Evolutionary conservation across 2,797 vertebrate species (phyloP), one percentile per base, ranked within the genome.

Genomic region (Chaunax sp.): DNA sequence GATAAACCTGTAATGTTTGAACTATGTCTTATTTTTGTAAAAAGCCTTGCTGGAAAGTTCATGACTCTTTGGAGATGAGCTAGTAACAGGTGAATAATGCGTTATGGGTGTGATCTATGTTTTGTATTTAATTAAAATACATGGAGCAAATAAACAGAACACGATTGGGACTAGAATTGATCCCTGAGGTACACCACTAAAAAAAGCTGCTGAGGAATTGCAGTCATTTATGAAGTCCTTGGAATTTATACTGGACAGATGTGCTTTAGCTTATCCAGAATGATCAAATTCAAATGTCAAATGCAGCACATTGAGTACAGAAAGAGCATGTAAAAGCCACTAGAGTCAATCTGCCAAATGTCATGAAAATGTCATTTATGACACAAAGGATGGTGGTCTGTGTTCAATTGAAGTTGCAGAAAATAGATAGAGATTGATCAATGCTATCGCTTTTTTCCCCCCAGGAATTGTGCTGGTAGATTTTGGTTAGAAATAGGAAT

Each of bases 151-250:
- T 33, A 22, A 9, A 43, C 13, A 41, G 18, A 45, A 69, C 7
- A 33, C 19, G 22, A 64, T 4, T 20, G 26, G 20, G 37, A 16
- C 35, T 35, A 50, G 1, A 47, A 49, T 16, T 57, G 30, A 49
- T 64, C 43, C 45, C 43, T 75, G 60, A 44, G 43, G 41, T 13
- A 47, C 26, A 52, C 8, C 58, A 41, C 25, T 25, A 26, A 52
- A 49, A 1, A 37, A 1, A 11, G 11, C n/a, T 26, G 30, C 6
- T 10, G 19, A 26, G 8, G 50, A 22, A n/a, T 30, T 6, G 5
- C 25, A 56, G 19, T 57, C 1, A 56, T 56, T 51, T 23, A 0
- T 65, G 28, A 43, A 54, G 26, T 26, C 16, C 7, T 3, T 10
- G 18, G 16, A 56, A 30, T 28, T 22, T 69, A 9, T 20, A 18